phyloP scores from a whole-genome alignment of 2,797 vertebrate species.

The Spinus olivaceus region DNA sequence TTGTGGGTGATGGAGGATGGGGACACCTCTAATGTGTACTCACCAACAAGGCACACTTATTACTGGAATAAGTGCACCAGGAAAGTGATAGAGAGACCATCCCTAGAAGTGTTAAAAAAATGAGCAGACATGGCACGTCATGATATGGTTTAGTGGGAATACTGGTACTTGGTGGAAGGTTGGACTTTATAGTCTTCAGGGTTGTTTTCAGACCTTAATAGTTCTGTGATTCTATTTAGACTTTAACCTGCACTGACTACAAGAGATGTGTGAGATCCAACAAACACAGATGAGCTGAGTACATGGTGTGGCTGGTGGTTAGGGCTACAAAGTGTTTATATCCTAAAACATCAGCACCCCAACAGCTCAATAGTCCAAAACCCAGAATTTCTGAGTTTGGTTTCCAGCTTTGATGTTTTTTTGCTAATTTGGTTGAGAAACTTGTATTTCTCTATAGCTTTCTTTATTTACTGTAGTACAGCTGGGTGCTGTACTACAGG shows the following conservation, averaged over 20 bases:
- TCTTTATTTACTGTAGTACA: background rate
- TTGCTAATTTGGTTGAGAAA: background rate
- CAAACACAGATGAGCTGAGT: background rate
- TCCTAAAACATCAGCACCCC: background rate
- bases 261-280: background rate
- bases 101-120: background rate
- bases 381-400: background rate
- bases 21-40: background rate
- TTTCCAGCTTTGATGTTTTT: background rate
- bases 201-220: background rate
- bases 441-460: background rate
- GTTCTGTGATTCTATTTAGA: background rate
- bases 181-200: background rate
- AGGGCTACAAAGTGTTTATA: background rate
- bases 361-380: background rate
- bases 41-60: background rate
- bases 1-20: background rate
- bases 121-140: background rate
- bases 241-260: background rate
- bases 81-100: background rate
- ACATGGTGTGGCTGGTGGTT: rapidly evolving
- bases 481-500: background rate
- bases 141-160: background rate
- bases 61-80: background rate
- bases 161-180: no score